Evolutionary conservation across 1,140 invertebrate species (phyloP).

Genomic region (Drosophila ohnishii): DNA sequence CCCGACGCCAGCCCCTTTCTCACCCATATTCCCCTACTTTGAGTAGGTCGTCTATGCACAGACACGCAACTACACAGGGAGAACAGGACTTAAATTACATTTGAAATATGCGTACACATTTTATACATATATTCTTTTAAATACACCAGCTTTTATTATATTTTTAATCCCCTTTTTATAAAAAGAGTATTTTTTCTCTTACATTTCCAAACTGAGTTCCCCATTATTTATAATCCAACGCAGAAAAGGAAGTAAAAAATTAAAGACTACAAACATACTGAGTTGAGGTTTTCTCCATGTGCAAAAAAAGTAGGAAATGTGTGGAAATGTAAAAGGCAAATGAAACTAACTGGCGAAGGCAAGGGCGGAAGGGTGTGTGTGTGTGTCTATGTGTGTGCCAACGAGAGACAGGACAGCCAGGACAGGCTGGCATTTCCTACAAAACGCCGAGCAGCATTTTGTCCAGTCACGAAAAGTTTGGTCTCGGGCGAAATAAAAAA

Average conservation of each 20-base stretch:
- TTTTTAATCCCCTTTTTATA: not conserved
- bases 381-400: constrained; percentile 60
- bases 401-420: constrained; percentile 55
- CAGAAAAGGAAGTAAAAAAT: not conserved
- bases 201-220: not conserved
- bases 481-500: constrained; percentile 40
- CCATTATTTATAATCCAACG: not conserved
- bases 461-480: constrained; percentile 76
- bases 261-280: not conserved
- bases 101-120: not conserved
- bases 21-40: constrained; percentile 28
- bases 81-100: not conserved
- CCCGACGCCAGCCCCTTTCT: not conserved
- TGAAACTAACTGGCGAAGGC: constrained; percentile 61
- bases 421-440: constrained; percentile 58
- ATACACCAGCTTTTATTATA: not conserved
- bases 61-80: constrained; percentile 63
- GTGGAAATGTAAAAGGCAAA: constrained; percentile 80
- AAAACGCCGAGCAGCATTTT: constrained; percentile 56
- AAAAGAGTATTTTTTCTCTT: not conserved
- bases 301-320: constrained; percentile 64
- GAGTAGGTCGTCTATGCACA: constrained; percentile 76
- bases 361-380: constrained; percentile 12
- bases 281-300: constrained; percentile 3
- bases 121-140: not conserved